phyloP scores from a whole-genome alignment of 2,113 vertebrate genomes.

The human region DNA sequence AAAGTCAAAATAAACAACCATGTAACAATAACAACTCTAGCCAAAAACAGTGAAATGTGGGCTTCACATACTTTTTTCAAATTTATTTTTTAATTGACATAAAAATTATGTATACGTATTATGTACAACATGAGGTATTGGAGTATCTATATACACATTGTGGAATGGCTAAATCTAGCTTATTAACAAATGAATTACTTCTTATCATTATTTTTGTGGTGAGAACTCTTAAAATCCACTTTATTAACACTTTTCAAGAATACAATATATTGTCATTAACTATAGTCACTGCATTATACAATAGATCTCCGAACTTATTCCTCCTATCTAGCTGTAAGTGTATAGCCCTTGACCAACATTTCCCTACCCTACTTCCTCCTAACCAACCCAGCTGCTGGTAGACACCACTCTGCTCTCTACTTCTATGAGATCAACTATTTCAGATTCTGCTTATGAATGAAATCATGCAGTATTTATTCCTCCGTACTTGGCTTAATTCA shows the following conservation, averaged over 20 bases:
- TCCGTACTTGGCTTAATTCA: not conserved
- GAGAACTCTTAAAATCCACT: not conserved
- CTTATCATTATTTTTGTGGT: not conserved
- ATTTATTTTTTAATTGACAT: not conserved
- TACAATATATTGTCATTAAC: not conserved
- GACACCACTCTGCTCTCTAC: not conserved
- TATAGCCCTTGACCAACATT: not conserved
- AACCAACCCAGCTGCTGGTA: not conserved
- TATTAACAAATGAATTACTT: not conserved
- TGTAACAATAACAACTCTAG: not conserved
- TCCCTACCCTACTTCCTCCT: too few relatives aligned
- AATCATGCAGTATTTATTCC: not conserved
- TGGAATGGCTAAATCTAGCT: not conserved
- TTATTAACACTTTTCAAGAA: not conserved
- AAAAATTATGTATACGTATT: not conserved
- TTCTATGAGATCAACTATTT: not conserved
- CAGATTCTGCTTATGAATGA: not conserved
- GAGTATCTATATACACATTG: not conserved
- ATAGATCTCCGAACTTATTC: not conserved
- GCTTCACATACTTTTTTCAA: not conserved
- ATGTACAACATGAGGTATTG: not conserved
- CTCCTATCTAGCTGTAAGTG: not conserved
- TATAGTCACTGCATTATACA: not conserved
- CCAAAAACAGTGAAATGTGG: not conserved
- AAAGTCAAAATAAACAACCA: not conserved